These are phyloP conservation scores for Hucho hucho DNA, from an alignment of 2,113 vertebrate species.

Conservation along the genomic window DNA sequence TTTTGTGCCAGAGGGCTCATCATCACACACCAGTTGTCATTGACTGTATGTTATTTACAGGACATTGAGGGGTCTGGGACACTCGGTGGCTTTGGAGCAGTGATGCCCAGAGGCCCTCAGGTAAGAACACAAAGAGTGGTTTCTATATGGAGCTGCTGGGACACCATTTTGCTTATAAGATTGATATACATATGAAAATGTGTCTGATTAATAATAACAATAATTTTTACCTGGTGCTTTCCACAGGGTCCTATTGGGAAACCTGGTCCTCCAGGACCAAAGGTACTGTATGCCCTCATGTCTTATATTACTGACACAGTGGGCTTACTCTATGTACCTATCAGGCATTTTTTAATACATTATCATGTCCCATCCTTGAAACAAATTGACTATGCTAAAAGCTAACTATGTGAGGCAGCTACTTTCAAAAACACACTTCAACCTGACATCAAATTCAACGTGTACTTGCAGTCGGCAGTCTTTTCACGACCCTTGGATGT, in stretches of 20 bases:
- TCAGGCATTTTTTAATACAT: background rate
- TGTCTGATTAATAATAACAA: background rate
- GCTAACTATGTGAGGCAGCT: background rate
- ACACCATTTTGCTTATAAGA: too few relatives aligned
- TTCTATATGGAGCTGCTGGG: background rate
- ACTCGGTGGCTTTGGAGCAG: conserved; percentile 45
- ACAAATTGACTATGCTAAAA: background rate
- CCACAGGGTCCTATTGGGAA: conserved; percentile 66
- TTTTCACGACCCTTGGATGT: background rate
- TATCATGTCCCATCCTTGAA: background rate
- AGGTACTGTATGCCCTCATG: conserved; percentile 48
- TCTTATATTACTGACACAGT: background rate
- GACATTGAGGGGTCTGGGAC: conserved; percentile 86
- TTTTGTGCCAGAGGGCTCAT: background rate
- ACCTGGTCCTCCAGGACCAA: conserved; percentile 68
- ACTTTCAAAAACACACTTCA: background rate
- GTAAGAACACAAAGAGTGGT: conserved; percentile 61
- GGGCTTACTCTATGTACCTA: background rate
- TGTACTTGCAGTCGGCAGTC: background rate
- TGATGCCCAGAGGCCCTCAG: conserved; percentile 59
- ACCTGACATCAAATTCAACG: background rate
- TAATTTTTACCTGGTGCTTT: background rate
- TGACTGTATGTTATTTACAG: conserved; percentile 62
- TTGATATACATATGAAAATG: background rate
- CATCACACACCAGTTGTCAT: background rate